Evolutionary conservation across 2,888 invertebrate species (phyloP).

Genomic region (Mantis religiosa): DNA sequence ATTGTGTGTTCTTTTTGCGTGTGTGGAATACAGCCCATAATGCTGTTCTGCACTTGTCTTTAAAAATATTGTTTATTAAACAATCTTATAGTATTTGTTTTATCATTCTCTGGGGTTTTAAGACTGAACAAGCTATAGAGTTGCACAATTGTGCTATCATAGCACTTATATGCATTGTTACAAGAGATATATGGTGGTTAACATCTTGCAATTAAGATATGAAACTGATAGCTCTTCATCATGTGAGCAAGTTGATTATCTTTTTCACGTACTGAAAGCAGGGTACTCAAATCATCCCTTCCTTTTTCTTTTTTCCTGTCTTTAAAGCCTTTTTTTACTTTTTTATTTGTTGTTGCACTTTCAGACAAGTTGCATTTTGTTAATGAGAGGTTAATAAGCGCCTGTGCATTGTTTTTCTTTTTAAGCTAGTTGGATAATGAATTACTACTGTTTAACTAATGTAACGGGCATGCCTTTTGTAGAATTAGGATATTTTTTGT

Average conservation of each 20-base stretch:
- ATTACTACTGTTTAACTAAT: background rate
- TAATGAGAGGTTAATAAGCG: background rate
- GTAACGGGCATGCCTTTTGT: slow-evolving; percentile 16
- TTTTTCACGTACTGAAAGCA: background rate
- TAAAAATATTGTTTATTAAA: background rate
- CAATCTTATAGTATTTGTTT: background rate
- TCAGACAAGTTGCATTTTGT: background rate
- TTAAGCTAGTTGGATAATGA: background rate
- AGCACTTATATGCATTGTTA: background rate
- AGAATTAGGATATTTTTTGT: background rate
- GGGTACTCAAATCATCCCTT: background rate
- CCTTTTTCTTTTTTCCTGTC: background rate
- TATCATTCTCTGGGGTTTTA: background rate
- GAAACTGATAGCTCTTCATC: background rate
- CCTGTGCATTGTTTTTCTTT: background rate
- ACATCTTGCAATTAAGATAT: background rate
- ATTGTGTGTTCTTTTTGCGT: background rate
- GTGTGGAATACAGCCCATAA: background rate
- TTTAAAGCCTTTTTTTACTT: background rate
- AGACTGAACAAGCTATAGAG: background rate
- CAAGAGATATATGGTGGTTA: background rate
- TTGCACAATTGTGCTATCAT: background rate
- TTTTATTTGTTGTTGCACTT: background rate
- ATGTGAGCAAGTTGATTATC: background rate
- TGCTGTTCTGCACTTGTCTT: background rate